Evolutionary conservation across 2,797 vertebrate species (phyloP), one percentile per base, ranked within the genome.

Genomic region (Macropodus opercularis): DNA sequence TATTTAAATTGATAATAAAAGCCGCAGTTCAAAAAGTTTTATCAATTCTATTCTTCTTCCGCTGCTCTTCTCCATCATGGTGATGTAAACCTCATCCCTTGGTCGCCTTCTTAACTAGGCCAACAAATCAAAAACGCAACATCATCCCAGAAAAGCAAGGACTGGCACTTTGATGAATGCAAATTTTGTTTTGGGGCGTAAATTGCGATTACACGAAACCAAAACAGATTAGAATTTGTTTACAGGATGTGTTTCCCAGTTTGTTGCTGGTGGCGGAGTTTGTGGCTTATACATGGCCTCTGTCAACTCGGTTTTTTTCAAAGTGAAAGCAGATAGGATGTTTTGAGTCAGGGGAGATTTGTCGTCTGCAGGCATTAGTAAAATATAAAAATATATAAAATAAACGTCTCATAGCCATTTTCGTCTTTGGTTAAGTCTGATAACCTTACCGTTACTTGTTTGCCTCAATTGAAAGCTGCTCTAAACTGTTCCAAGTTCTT

Each of bases 141-240:
- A 52, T 18, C 63, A 43, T 50, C 26, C 8, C 2, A 18, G 36
- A 44, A 42, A 59, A 44, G 11, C 35, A 77, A n/a, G n/a, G n/a
- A n/a, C n/a, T n/a, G n/a, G n/a, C n/a, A n/a, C 73, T 70, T 40
- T 57, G 57, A 81, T 76, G 52, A 74, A 85, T 84, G 71, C 75
- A 63, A 87, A 87, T 84, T 44, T 61, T 43, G 66, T 71, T 85
- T 67, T 74, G 35, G 75, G 66, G 29, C 46, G 5, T 18, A 24
- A 65, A 32, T 24, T 21, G 15, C 22, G 36, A 73, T 75, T 80
- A 75, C 38, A 55, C 29, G 18, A 75, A 72, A 71, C n/a, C 19
- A 52, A 42, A 12, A 66, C 50, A 74, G 67, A 85, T 77, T 48
- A 77, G 27, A 56, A 50, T 69, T 47, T 68, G 65, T 70, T 75